Evolutionary conservation across 2,113 vertebrate species (phyloP).

Genomic region (Pimephales promelas): DNA sequence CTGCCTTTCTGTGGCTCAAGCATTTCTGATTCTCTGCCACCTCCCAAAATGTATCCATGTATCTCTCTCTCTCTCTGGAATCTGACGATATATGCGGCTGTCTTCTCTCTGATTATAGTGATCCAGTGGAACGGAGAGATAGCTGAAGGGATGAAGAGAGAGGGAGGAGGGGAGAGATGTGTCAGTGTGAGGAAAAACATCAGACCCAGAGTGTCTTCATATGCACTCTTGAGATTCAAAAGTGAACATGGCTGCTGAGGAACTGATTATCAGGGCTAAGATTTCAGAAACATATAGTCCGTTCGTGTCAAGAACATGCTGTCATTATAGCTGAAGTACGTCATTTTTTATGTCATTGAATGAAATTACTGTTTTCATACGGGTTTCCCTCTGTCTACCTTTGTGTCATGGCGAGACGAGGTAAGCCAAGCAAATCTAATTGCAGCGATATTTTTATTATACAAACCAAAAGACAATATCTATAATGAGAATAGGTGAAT

Average conservation of each 20-base stretch:
- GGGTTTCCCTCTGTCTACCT: not conserved
- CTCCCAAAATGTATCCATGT: constrained; percentile 32
- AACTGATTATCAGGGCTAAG: constrained; percentile 33
- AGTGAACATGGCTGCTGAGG: constrained; percentile 17
- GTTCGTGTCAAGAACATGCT: not conserved
- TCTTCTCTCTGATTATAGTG: constrained; percentile 54
- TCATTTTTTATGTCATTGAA: not conserved
- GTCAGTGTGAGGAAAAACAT: constrained; percentile 19
- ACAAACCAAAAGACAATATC: too few relatives aligned
- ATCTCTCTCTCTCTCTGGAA: constrained; percentile 16
- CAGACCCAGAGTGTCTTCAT: constrained; percentile 1
- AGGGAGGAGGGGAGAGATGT: constrained; percentile 21
- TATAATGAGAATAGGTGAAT: too few relatives aligned
- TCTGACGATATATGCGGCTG: constrained; percentile 23
- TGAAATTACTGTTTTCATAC: not conserved
- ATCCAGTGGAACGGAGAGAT: constrained; percentile 53
- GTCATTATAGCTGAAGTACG: not conserved
- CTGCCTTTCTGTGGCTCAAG: constrained; percentile 30
- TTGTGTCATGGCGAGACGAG: too few relatives aligned
- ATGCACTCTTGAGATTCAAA: not conserved
- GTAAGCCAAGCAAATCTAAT: too few relatives aligned
- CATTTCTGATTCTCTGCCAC: constrained; percentile 34
- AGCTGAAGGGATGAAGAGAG: constrained; percentile 32
- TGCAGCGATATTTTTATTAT: too few relatives aligned
- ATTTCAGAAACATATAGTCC: constrained; percentile 1